Percentiles rank a stretch among this genome's conserved stretches.
These are phyloP conservation scores for Drosophila neonasuta DNA, from an alignment of 2,888 invertebrate species.

Conservation along the genomic window DNA sequence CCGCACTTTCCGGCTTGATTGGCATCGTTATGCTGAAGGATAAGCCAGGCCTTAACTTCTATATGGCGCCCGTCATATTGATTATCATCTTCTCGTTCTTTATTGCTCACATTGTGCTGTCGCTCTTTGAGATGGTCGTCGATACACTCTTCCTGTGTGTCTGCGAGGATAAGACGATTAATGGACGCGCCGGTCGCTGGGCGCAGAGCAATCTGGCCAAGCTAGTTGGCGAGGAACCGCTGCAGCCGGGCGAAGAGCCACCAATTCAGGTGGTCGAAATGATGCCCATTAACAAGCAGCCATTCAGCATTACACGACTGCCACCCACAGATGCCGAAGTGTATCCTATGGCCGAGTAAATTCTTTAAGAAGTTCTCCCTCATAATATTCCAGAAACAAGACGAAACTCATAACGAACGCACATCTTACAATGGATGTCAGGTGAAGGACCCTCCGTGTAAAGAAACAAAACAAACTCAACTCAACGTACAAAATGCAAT, in stretches of 20 bases:
- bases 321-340: slow-evolving; percentile 65
- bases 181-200: slow-evolving; percentile 88
- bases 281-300: slow-evolving; percentile 82
- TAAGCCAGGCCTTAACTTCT: slow-evolving; percentile 89
- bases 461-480: slow-evolving; percentile 28
- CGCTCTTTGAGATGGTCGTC: slow-evolving; percentile 97
- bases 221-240: slow-evolving; percentile 83
- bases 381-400: slow-evolving; percentile 18
- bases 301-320: slow-evolving; percentile 78
- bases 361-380: slow-evolving; percentile 16
- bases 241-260: slow-evolving; percentile 80
- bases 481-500: slow-evolving; percentile 52
- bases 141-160: slow-evolving; percentile 97
- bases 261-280: slow-evolving; percentile 82
- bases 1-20: slow-evolving; percentile 90
- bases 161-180: slow-evolving; percentile 94
- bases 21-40: slow-evolving; percentile 90
- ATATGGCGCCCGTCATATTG: slow-evolving; percentile 92
- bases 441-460: slow-evolving; percentile 37
- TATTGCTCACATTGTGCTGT: slow-evolving; percentile 95
- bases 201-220: slow-evolving; percentile 85
- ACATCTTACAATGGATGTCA: slow-evolving; percentile 25
- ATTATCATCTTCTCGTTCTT: slow-evolving; percentile 94
- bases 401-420: slow-evolving; percentile 34
- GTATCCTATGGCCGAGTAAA: slow-evolving; percentile 64